phyloP scores from a whole-genome alignment of 2,888 invertebrate species.

The Phorcus lineatus region DNA sequence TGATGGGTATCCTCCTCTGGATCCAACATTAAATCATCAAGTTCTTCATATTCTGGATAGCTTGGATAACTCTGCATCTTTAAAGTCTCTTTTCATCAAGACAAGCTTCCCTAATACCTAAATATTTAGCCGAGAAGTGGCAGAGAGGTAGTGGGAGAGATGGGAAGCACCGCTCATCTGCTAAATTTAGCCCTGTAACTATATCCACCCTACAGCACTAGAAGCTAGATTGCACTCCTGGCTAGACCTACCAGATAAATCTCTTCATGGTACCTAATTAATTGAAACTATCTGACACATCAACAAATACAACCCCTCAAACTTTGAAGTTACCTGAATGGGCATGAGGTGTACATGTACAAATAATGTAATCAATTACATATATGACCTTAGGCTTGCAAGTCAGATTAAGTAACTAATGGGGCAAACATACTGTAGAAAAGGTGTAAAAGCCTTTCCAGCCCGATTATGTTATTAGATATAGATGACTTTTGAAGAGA shows the following conservation, averaged over 20 bases:
- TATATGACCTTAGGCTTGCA: background rate
- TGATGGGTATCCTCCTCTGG: conserved; percentile 4
- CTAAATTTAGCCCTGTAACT: conserved; percentile 9
- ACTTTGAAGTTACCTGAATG: background rate
- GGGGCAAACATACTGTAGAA: too few relatives aligned
- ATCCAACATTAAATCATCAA: conserved; percentile 20
- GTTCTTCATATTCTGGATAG: conserved; percentile 21
- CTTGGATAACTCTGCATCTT: conserved; percentile 20
- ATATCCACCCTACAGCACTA: background rate
- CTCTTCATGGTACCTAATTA: conserved; percentile 9
- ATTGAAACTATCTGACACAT: background rate
- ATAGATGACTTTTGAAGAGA: too few relatives aligned
- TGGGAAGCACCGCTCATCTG: background rate
- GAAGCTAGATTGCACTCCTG: background rate
- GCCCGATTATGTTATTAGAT: too few relatives aligned
- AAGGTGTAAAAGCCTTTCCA: too few relatives aligned
- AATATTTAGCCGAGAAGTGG: background rate
- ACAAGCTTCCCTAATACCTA: background rate
- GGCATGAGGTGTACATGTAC: too few relatives aligned
- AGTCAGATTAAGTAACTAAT: too few relatives aligned
- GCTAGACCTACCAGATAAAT: background rate
- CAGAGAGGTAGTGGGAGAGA: background rate
- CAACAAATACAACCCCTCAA: background rate
- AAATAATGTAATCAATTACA: too few relatives aligned
- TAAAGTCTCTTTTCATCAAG: background rate